These are phyloP conservation scores for Phoenicopterus ruber DNA, from an alignment of 2,113 vertebrate genomes.

Conservation along the genomic window DNA sequence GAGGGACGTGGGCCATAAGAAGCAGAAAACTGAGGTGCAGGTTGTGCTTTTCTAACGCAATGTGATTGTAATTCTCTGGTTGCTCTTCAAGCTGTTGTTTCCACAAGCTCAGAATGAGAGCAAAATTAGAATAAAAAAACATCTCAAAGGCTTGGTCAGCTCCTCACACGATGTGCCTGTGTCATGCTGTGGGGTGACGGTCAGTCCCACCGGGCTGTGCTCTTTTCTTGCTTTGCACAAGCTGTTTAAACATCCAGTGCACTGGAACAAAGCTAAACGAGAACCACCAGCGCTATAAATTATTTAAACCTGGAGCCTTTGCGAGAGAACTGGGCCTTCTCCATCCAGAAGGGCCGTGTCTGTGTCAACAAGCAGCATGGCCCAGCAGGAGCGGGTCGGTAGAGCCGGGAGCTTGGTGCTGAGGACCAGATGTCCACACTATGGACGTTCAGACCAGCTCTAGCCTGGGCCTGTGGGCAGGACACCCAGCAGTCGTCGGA, in stretches of 20 bases:
- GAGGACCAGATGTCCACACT: not conserved
- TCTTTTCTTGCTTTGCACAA: not conserved
- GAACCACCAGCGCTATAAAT: not conserved
- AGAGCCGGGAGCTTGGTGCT: not conserved
- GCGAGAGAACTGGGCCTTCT: not conserved
- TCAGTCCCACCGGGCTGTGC: not conserved
- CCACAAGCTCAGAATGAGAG: not conserved
- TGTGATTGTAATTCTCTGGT: not conserved
- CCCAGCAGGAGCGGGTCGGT: not conserved
- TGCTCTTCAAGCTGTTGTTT: not conserved
- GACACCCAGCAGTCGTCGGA: not conserved
- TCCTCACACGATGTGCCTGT: not conserved
- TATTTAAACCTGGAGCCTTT: not conserved
- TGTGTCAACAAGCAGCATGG: not conserved
- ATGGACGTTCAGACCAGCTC: not conserved
- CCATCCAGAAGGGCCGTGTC: not conserved
- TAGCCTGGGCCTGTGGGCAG: not conserved
- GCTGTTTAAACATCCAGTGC: not conserved
- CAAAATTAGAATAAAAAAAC: not conserved
- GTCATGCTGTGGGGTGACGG: not conserved
- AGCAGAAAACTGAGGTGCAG: not conserved
- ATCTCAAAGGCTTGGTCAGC: not conserved
- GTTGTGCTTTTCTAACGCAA: not conserved
- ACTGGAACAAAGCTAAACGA: not conserved
- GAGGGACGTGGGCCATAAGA: not conserved